Conservation (phyloP, 2,113 vertebrate species). For the Corythornis madagascariensis region DNA sequence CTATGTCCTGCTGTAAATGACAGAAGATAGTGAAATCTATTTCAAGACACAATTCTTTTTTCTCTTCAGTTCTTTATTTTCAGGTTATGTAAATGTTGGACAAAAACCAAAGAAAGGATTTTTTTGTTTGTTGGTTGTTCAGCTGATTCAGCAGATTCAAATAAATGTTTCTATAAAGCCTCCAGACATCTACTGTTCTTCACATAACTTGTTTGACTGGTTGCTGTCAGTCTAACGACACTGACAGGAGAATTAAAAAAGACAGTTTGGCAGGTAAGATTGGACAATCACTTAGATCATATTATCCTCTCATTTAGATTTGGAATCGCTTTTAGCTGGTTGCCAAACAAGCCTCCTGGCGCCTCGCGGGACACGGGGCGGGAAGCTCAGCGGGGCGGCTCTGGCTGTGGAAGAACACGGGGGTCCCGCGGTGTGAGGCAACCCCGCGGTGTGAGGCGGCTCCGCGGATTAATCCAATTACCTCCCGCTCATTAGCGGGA, state of each 20-base stretch:
- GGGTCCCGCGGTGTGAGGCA: too few relatives aligned
- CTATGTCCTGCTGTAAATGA: neutral
- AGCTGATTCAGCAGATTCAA: neutral
- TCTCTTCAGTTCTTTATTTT: neutral
- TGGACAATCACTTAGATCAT: too few relatives aligned
- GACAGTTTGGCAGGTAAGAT: neutral
- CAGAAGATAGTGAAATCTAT: neutral
- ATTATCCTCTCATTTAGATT: neutral
- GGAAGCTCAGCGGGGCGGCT: neutral
- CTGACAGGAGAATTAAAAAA: neutral
- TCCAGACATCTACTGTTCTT: neutral
- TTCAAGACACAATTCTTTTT: neutral
- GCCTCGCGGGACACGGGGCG: too few relatives aligned
- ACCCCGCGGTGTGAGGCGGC: neutral
- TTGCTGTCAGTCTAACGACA: neutral
- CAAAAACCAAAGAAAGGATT: neutral
- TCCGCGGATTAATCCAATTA: neutral
- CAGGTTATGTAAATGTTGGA: neutral
- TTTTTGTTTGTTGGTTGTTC: neutral
- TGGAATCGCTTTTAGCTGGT: neutral
- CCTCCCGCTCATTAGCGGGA: too few relatives aligned
- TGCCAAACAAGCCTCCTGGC: neutral
- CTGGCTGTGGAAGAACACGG: neutral
- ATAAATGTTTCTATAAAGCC: neutral
- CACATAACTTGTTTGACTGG: neutral